These are phyloP conservation scores for Eurois occulta DNA, from an alignment of 2,888 invertebrate species.

Conservation along the genomic window DNA sequence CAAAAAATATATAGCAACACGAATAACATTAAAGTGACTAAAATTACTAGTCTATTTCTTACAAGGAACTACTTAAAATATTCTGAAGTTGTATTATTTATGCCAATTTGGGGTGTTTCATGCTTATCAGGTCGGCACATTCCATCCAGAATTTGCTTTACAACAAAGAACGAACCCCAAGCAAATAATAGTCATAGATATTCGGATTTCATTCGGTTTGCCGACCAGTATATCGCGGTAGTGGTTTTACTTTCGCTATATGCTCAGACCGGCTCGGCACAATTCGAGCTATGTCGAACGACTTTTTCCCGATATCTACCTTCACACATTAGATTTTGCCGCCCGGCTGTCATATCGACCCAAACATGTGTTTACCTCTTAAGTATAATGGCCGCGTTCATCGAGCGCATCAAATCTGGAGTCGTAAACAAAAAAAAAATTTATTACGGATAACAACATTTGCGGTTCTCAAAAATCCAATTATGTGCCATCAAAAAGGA, in stretches of 20 bases:
- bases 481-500: constrained; percentile 4
- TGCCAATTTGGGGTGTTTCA: background rate
- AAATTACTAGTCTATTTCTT: constrained; percentile 1
- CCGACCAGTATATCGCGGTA: background rate
- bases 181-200: background rate
- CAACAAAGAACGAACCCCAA: background rate
- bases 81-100: background rate
- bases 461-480: constrained; percentile 23
- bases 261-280: background rate
- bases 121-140: background rate
- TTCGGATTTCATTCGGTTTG: background rate
- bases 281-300: too few relatives aligned
- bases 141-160: background rate
- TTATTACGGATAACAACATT: constrained; percentile 29
- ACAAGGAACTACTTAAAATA: background rate
- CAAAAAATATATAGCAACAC: constrained; percentile 13
- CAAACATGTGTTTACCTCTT: background rate
- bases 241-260: background rate
- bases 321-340: background rate
- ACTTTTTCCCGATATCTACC: background rate
- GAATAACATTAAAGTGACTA: constrained; percentile 16
- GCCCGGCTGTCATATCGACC: background rate
- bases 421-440: constrained; percentile 1
- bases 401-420: background rate
- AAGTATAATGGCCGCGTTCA: background rate